Evolutionary conservation across 2,888 invertebrate species (phyloP).

Genomic region (Pogonocherus hispidulus): DNA sequence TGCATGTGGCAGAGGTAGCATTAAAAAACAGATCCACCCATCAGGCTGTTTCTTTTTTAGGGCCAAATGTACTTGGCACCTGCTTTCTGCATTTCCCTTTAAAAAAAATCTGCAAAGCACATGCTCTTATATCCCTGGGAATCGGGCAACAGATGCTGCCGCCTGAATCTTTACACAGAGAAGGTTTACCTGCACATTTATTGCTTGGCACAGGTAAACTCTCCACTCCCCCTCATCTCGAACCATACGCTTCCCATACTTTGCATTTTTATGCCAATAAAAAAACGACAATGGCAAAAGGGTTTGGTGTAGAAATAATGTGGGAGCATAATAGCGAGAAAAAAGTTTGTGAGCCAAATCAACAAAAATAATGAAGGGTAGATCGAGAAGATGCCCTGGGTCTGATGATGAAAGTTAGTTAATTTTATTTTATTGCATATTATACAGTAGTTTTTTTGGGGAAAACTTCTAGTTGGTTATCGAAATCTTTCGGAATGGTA

Average conservation of each 20-base stretch:
- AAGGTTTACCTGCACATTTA: slow-evolving; percentile 58
- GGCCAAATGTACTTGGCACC: slow-evolving; percentile 54
- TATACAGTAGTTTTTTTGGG: too few species aligned
- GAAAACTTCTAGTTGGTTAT: too few species aligned
- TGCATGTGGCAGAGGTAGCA: not conserved
- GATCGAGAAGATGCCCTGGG: too few species aligned
- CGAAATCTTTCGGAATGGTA: too few species aligned
- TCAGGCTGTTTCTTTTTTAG: slow-evolving; percentile 30
- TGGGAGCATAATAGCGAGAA: not conserved
- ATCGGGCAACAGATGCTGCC: slow-evolving; percentile 60
- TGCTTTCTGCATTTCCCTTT: slow-evolving; percentile 55
- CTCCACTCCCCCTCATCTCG: slow-evolving; percentile 39
- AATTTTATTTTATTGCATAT: too few species aligned
- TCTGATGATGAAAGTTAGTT: too few species aligned
- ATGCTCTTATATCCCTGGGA: slow-evolving; percentile 60
- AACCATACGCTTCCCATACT: slow-evolving; percentile 42
- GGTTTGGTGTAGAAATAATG: not conserved
- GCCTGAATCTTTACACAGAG: slow-evolving; percentile 55
- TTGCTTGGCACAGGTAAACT: slow-evolving; percentile 55
- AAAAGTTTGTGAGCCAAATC: too few species aligned
- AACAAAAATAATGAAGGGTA: too few species aligned
- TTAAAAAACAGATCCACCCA: slow-evolving; percentile 1
- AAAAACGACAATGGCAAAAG: slow-evolving; percentile 18
- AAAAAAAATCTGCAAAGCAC: slow-evolving; percentile 62
- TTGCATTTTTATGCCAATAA: slow-evolving; percentile 34